Base-by-base conservation (phyloP, 2,113 vertebrate species). In the Pterocles burchelli region DNA sequence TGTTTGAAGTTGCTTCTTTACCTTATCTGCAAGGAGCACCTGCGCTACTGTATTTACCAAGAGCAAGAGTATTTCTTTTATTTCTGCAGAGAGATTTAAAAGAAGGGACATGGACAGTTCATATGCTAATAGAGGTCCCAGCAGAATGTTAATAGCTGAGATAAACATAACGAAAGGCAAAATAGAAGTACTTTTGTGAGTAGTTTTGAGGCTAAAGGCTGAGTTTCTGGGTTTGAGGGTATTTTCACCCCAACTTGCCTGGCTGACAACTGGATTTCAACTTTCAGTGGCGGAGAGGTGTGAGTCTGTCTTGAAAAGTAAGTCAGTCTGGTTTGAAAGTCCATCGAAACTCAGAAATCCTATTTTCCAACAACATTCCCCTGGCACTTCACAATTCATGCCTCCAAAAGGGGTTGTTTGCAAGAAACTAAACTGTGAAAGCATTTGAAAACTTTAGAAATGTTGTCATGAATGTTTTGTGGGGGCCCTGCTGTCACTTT, bases 21-120 rank as follows among this genome's bases (percentile, higher is more conserved):
- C 85, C 71, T 91, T 96, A 91, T 95, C 93, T 97, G 36, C 57
- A 91, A 78, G 59, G 46, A 95, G 86, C 90, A 95, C 93, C 88
- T 93, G 95, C 59, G 63, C 51, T 61, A 29, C 54, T 81, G 4
- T 66, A 72, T 93, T 93, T 93, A 89, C n/a, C 24, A 54, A 72
- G 57, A 79, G 58, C 52, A 87, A 61, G 55, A 88, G 24, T 72
- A 90, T 75, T 85, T 81, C 63, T 90, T 89, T 85, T 95, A 82
- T 95, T 95, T 95, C 82, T 95, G 57, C 78, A 72, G 52, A 61
- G 57, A 76, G 20, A 79, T 83, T 88, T 93, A 70, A 84, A 79
- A 88, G 62, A 82, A 93, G 68, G 48, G 68, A 72, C 41, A 43
- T 26, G 58, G 73, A n/a, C 68, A 73, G 77, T 89, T 76, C 75